These are phyloP conservation scores for Aplochiton taeniatus DNA, from an alignment of 2,797 vertebrate genomes.

Conservation along the genomic window DNA sequence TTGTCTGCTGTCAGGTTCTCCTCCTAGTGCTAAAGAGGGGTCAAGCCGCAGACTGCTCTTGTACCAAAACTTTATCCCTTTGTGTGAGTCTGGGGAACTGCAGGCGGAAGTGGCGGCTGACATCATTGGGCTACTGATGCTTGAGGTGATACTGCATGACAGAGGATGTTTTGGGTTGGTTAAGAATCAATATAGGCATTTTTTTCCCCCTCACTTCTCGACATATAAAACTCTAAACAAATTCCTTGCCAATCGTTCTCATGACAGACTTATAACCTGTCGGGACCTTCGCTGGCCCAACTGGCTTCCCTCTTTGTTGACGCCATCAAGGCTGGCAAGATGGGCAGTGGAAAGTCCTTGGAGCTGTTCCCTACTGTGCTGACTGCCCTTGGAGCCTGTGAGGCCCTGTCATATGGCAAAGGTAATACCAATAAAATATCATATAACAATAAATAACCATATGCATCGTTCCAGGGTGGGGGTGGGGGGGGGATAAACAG, in stretches of 20 bases:
- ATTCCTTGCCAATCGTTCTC: background rate
- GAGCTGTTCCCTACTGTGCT: conserved; percentile 93
- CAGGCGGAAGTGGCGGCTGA: conserved; percentile 85
- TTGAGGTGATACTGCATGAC: conserved; percentile 80
- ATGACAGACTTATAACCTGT: conserved; percentile 82
- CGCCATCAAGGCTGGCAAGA: conserved; percentile 81
- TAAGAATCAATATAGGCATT: background rate
- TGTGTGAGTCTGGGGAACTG: conserved; percentile 94
- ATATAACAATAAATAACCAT: too few species aligned
- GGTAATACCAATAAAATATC: conserved; percentile 66
- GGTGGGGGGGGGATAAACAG: too few species aligned
- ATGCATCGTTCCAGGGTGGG: too few species aligned
- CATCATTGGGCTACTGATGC: conserved; percentile 91
- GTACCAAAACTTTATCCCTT: conserved; percentile 85
- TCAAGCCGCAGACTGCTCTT: conserved; percentile 81
- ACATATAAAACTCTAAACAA: background rate
- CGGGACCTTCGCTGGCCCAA: conserved; percentile 79
- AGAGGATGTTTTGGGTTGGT: background rate
- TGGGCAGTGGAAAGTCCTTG: conserved; percentile 89
- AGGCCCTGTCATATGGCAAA: conserved; percentile 84
- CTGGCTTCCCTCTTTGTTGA: conserved; percentile 86
- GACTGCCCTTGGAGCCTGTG: conserved; percentile 83
- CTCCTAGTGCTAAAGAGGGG: conserved; percentile 76
- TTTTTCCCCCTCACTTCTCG: background rate
- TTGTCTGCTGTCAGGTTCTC: conserved; percentile 77